phyloP scores from a whole-genome alignment of 2,888 invertebrate species.

The Hedychridium roseum region DNA sequence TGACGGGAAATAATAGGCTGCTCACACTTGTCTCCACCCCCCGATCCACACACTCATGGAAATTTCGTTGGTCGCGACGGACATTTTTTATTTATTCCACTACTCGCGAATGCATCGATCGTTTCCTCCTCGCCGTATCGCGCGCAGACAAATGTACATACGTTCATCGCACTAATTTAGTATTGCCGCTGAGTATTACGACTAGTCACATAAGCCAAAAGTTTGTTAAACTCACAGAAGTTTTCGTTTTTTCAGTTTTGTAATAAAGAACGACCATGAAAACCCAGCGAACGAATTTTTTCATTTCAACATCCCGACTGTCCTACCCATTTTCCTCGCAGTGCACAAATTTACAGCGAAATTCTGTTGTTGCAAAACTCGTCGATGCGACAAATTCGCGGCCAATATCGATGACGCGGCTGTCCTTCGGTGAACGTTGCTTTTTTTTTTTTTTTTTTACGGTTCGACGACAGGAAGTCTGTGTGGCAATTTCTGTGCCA shows the following conservation, averaged over 20 bases:
- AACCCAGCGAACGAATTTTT: conserved; percentile 14
- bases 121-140: conserved; percentile 12
- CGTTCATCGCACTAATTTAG: conserved; percentile 55
- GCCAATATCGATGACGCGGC: not conserved
- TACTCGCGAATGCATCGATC: not conserved
- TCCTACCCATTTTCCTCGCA: not conserved
- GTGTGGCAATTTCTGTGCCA: not conserved
- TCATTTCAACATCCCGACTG: not conserved
- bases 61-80: too few species aligned
- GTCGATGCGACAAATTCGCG: too few species aligned
- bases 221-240: conserved; percentile 58
- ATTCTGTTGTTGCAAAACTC: too few species aligned
- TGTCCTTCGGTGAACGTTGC: not conserved
- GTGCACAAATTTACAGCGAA: too few species aligned
- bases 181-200: conserved; percentile 61
- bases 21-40: too few species aligned
- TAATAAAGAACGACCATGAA: conserved; percentile 54
- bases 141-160: conserved; percentile 39
- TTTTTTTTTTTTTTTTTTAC: not conserved
- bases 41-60: too few species aligned
- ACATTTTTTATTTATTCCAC: too few species aligned
- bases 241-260: conserved; percentile 57
- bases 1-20: too few species aligned
- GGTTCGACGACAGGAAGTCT: not conserved
- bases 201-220: conserved; percentile 62